phyloP scores from a whole-genome alignment of 2,113 vertebrate genomes.

The Urocolius indicus region DNA sequence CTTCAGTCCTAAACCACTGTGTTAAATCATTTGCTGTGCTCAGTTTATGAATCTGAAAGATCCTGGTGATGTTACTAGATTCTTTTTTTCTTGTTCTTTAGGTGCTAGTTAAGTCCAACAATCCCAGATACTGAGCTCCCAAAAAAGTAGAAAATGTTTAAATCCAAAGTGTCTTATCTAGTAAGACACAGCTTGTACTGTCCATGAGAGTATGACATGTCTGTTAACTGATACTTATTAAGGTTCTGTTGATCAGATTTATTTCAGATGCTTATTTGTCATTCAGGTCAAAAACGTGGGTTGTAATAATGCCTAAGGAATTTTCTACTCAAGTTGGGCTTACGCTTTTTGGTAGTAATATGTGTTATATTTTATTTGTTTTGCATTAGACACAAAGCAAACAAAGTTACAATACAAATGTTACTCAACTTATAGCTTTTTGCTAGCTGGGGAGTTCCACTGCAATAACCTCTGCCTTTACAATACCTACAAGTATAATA shows the following conservation, averaged over 20 bases:
- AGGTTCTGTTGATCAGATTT: background rate
- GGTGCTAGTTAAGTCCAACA: background rate
- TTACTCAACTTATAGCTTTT: background rate
- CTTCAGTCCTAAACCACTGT: background rate
- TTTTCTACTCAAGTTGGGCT: background rate
- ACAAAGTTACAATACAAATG: too few species aligned
- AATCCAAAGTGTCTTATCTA: background rate
- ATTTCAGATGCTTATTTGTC: background rate
- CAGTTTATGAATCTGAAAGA: background rate
- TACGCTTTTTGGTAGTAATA: background rate
- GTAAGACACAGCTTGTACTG: background rate
- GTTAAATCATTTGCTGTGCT: background rate
- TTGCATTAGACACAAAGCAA: background rate
- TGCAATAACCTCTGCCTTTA: background rate
- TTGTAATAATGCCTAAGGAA: background rate
- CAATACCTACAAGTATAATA: background rate
- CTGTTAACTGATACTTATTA: background rate
- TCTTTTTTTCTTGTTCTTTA: background rate
- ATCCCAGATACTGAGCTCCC: background rate
- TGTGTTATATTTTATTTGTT: background rate
- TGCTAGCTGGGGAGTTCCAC: background rate
- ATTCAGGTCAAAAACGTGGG: background rate
- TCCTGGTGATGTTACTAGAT: background rate
- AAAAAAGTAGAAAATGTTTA: background rate
- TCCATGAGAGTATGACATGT: background rate